Evolutionary conservation across 1,140 invertebrate species (phyloP).

Genomic region (Drosophila bocki): DNA sequence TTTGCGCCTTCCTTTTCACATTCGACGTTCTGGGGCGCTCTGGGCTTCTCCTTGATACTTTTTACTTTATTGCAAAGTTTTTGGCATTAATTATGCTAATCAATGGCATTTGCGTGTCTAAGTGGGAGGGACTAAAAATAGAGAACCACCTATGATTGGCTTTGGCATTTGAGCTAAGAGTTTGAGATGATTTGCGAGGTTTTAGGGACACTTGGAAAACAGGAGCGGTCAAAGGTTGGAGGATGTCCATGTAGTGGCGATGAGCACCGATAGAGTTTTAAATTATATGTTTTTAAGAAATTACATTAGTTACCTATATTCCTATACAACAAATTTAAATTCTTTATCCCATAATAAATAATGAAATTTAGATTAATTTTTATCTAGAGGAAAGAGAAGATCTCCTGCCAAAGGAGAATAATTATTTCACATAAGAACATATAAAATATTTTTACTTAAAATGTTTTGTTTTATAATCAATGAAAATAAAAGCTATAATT

Average conservation of each 20-base stretch:
- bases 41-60: conserved; percentile 20
- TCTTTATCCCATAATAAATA: too few species aligned
- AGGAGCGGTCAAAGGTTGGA: not conserved
- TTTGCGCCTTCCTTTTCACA: conserved; percentile 39
- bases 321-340: too few species aligned
- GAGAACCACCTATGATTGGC: conserved; percentile 40
- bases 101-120: conserved; percentile 54
- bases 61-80: conserved; percentile 50
- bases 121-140: conserved; percentile 35
- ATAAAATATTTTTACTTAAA: too few species aligned
- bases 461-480: too few species aligned
- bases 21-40: conserved; percentile 5
- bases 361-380: too few species aligned
- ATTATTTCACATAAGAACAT: too few species aligned
- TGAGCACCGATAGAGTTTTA: not conserved
- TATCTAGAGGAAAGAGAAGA: too few species aligned
- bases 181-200: not conserved
- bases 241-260: not conserved
- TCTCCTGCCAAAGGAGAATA: too few species aligned
- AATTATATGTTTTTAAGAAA: not conserved
- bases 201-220: not conserved
- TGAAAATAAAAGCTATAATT: not conserved
- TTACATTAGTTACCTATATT: too few species aligned
- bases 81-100: conserved; percentile 72
- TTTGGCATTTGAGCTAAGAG: conserved; percentile 16